Evolutionary conservation across 2,113 vertebrate genomes (phyloP).

Genomic region (Hippocampus abdominalis): DNA sequence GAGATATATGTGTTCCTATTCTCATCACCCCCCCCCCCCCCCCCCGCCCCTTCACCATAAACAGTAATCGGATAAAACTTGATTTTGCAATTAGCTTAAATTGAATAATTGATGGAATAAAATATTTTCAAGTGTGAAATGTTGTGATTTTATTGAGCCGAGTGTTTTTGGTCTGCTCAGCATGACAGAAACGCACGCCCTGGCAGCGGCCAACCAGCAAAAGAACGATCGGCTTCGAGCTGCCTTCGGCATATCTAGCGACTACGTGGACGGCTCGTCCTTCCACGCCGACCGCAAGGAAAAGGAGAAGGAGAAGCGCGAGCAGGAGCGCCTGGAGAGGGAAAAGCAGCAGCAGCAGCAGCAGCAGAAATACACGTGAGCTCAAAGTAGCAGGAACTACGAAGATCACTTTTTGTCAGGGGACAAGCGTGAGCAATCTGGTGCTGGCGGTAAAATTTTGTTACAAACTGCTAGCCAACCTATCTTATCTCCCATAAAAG

Average conservation of each 20-base stretch:
- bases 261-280: constrained; percentile 87
- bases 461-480: too few relatives aligned
- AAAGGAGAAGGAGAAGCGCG: constrained; percentile 75
- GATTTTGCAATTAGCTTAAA: too few relatives aligned
- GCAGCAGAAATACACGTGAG: constrained; percentile 60
- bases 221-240: constrained; percentile 86
- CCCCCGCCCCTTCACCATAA: too few relatives aligned
- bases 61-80: too few relatives aligned
- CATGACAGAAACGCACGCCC: constrained; percentile 85
- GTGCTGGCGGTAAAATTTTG: not conserved
- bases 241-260: constrained; percentile 85
- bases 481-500: too few relatives aligned
- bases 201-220: constrained; percentile 88
- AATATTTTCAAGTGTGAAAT: not conserved
- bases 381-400: not conserved
- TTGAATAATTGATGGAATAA: too few relatives aligned
- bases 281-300: constrained; percentile 86
- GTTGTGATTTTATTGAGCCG: not conserved
- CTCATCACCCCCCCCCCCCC: too few relatives aligned
- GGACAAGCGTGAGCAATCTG: not conserved
- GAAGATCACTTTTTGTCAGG: not conserved
- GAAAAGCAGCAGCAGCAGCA: constrained; percentile 63
- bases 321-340: constrained; percentile 72
- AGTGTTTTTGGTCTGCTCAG: constrained; percentile 45
- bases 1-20: not conserved